A percentile compares a stretch with the other conserved stretches of the same genome.
phyloP scores from a whole-genome alignment of 1,140 invertebrate genomes.

The Ceratosolen fusciceps region DNA sequence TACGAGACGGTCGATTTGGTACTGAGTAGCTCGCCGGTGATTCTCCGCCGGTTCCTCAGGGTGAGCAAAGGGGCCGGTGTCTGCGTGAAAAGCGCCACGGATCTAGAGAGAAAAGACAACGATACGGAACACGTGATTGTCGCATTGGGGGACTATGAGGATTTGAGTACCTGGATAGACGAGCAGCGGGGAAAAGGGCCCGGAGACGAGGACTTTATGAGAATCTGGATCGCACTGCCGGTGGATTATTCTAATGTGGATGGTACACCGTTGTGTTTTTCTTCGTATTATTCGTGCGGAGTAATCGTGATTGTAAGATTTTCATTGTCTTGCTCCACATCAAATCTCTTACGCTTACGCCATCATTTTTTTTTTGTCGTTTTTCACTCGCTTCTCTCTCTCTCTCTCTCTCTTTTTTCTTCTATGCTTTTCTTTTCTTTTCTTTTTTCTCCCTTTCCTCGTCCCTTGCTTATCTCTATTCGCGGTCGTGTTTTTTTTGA shows the following conservation, averaged over 20 bases:
- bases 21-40: constrained; percentile 49
- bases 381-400: too few species aligned
- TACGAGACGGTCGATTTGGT: constrained; percentile 60
- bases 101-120: neutral
- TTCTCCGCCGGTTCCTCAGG: constrained; percentile 55
- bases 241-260: constrained; percentile 60
- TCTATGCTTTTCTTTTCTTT: too few species aligned
- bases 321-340: neutral
- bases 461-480: too few species aligned
- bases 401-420: too few species aligned
- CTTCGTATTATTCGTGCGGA: neutral
- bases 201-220: constrained; percentile 33
- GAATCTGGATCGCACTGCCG: constrained; percentile 62
- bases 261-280: constrained; percentile 50
- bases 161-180: constrained; percentile 60
- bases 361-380: too few species aligned
- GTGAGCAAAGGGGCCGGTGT: constrained; percentile 56
- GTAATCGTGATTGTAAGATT: neutral
- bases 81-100: constrained; percentile 60
- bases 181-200: constrained; percentile 42
- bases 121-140: constrained; percentile 53
- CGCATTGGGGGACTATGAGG: constrained; percentile 55
- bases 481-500: too few species aligned
- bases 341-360: neutral
- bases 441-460: too few species aligned